A percentile compares a stretch with the other conserved stretches of the same genome.
Conservation (phyloP, 2,113 vertebrate genomes). For the Barbus barbus region DNA sequence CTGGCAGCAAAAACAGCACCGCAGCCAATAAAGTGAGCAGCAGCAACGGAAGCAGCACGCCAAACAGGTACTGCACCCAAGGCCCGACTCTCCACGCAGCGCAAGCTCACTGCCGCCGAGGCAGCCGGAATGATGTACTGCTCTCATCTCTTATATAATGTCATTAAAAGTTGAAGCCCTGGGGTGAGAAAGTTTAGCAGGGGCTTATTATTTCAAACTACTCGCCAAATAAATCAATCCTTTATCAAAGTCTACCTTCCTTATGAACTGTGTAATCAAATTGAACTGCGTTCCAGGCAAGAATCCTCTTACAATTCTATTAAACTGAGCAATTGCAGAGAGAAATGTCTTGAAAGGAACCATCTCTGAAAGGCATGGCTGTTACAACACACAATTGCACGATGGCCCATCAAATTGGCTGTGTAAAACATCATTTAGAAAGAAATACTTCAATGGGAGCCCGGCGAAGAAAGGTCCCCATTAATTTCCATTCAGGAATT, state of each 20-base stretch:
- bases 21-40: constrained; percentile 57
- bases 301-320: constrained; percentile 72
- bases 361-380: constrained; percentile 63
- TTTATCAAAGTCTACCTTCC: constrained; percentile 75
- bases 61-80: constrained; percentile 55
- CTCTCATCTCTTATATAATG: constrained; percentile 74
- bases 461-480: constrained; percentile 37
- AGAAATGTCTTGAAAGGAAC: constrained; percentile 68
- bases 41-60: constrained; percentile 61
- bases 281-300: constrained; percentile 74
- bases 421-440: constrained; percentile 65
- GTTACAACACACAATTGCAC: constrained; percentile 66
- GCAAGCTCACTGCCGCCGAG: too few species aligned
- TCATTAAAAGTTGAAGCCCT: constrained; percentile 74
- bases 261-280: constrained; percentile 76
- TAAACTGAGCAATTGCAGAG: constrained; percentile 72
- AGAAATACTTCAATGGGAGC: constrained; percentile 63
- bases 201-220: constrained; percentile 78
- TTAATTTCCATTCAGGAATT: constrained; percentile 52
- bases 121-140: constrained; percentile 65
- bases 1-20: constrained; percentile 66
- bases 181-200: constrained; percentile 70
- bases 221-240: constrained; percentile 77
- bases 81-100: too few species aligned
- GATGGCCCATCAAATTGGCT: constrained; percentile 63